These are phyloP conservation scores for Calliphora vomitoria DNA, from an alignment of 2,888 invertebrate genomes.

Conservation along the genomic window DNA sequence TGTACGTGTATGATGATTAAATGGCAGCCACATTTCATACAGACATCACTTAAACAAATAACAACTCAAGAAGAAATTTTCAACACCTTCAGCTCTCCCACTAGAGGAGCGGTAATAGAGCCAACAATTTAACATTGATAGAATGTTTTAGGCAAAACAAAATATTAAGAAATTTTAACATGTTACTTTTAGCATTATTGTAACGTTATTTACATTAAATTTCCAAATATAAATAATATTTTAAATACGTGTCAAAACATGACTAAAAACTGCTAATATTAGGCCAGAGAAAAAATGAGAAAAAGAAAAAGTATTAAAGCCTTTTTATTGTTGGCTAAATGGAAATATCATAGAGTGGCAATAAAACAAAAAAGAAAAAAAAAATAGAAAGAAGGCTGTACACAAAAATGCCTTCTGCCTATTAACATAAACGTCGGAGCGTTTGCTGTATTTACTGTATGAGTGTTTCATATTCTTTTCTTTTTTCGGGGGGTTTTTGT, in stretches of 20 bases:
- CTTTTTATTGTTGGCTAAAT: conserved; percentile 25
- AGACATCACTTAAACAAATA: conserved; percentile 48
- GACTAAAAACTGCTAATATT: conserved; percentile 64
- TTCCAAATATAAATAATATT: conserved; percentile 54
- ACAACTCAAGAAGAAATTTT: conserved; percentile 13
- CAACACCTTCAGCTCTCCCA: conserved; percentile 1
- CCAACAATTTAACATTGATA: conserved; percentile 14
- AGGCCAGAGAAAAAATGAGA: conserved; percentile 29
- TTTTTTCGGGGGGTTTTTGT: not conserved
- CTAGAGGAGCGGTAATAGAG: not conserved
- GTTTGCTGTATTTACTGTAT: not conserved
- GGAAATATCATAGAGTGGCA: not conserved
- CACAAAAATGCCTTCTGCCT: conserved; percentile 40
- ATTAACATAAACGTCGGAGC: conserved; percentile 57
- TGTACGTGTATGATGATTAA: conserved; percentile 59
- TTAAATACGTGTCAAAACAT: conserved; percentile 70
- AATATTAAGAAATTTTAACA: conserved; percentile 68
- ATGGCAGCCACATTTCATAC: conserved; percentile 35
- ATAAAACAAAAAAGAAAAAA: not conserved
- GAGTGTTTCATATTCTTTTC: not conserved
- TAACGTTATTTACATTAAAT: conserved; percentile 24
- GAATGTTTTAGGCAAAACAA: not conserved
- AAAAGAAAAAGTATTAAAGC: conserved; percentile 25
- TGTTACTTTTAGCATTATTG: conserved; percentile 41
- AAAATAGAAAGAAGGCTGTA: not conserved